Evolutionary conservation across 2,113 vertebrate species (phyloP), one percentile per base, ranked within the genome.

Genomic region (Tichodroma muraria): DNA sequence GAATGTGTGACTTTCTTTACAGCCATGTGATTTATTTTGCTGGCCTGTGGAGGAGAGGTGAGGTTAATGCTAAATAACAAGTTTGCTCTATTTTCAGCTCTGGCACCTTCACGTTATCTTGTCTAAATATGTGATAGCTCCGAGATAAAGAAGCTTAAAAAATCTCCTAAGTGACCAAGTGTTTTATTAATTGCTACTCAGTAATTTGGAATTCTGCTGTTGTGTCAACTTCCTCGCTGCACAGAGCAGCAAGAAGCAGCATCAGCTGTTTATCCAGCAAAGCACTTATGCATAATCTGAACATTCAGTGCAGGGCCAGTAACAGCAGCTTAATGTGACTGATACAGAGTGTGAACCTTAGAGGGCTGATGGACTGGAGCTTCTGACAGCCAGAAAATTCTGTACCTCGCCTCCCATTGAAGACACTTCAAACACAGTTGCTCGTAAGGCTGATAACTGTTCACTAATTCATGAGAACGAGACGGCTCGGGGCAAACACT

Each of bases 391-490:
- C 28, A 3, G 7, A 6, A 21, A 13, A 38, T 9, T 4, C 37
- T 11, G 42, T 3, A 8, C 49, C 45, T 30, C 3, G 47, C 30
- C 49, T 59, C 59, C 42, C 38, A 3, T 0, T 14, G 63, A 53
- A 75, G 75, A 38, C 8, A 14, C 42, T 35, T 31, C 52, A 12
- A 57, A 33, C 25, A 3, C 38, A 3, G 40, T 60, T 5, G 4
- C 47, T 59, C 2, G 0, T 1, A 1, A 8, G 0, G 45, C 61
- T n/a, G 33, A 1, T 14, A 23, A 6, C 15, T 11, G 6, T 12
- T 84, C 8, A 13, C 8, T 76, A 24, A 61, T 69, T 57, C 40
- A 56, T 1, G 86, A 27, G 49, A 31, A 61, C 2, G 15, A 24
- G 76, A 37, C 35, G 11, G 8, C 59, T 9, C 0, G 0, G 38